Evolutionary conservation across 1,140 invertebrate genomes (phyloP), one percentile per base, ranked within the genome.

Genomic region (Halesus radiatus): DNA sequence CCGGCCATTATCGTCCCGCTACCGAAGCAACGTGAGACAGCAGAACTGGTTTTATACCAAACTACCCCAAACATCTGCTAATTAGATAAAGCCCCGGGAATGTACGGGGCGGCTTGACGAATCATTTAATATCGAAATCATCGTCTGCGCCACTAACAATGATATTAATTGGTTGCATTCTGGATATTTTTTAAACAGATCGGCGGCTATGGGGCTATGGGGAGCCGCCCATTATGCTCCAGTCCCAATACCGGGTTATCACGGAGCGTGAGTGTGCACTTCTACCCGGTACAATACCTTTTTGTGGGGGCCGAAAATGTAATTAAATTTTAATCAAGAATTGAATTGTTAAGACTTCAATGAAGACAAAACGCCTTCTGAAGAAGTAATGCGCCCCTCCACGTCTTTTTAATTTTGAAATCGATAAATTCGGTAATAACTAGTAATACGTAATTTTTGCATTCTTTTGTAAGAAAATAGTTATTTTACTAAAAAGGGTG

Each of bases 141-240:
- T 83, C 81, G 78, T 82, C 78, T 79, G 76, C 50, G 50, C 37
- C 20, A 29, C 75, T 45, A 76, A 80, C 74, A 83, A 83, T 83
- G 78, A 74, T 83, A 83, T 83, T 83, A 83, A 83, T 83, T 83
- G 81, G 81, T 83, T 78, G 79, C 81, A 83, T 83, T 83, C 81
- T 83, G 68, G 50, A 80, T 80, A 78, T 80, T 79, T 80, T 73
- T 77, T 79, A 79, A 83, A 80, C 75, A 83, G 78, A 83, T 75
- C 75, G 76, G 78, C 68, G 52, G 80, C 76, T 6, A 70, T 58
- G 56, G 32, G 32, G 32, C 7, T 6, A 6, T 45, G 37, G 37
- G 81, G 78, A 82, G 78, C 78, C 68, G 75, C 45, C 45, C 16
- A 20, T 80, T 70, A 75, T 78, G 75, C 76, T 68, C 26, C 23